Evolutionary conservation across 2,888 invertebrate species (phyloP), one percentile per base, ranked within the genome.

Genomic region (Crossocerus cetratus): DNA sequence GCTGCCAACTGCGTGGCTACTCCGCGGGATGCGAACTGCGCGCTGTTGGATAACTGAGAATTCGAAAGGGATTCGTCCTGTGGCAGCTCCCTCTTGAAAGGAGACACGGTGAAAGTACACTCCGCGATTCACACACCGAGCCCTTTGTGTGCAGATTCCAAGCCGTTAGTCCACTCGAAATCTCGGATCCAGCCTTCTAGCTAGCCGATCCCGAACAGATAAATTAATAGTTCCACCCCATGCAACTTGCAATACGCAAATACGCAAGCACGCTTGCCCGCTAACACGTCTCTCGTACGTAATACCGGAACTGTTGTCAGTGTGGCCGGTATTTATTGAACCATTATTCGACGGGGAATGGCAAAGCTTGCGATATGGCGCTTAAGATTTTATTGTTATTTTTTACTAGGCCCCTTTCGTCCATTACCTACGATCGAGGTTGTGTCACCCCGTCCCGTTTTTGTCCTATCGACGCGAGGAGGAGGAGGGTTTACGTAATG

Each of bases 121-220:
- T 44, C 44, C 55, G 64, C 62, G 54, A 64, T 71, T 70, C 49
- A 56, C 18, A 57, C 66, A 55, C 32, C 44, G 55, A 64, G 68
- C 72, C 68, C 69, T 72, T 80, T 78, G 71, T 69, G 54, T 69
- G 77, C 55, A 74, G 69, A 75, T 75, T 76, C 67, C 59, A 56
- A 44, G 32, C 32, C 65, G 76, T 63, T 73, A 59, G 65, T 71
- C 54, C 55, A 71, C 44, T 44, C 18, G 23, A 32, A 58, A 59
- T 23, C 53, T 54, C 16, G 54, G 45, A 75, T 74, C 45, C 32
- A 32, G 32, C 11, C 11, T 32, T 8, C 32, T 32, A 1, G 32
- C 32, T 32, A 5, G 32, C 32, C 32, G 32, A 32, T 32, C 32
- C 8, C 32, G 8, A 32, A 11, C 32, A 11, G 32, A 32, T 11